phyloP scores from a whole-genome alignment of 2,113 vertebrate genomes.

The Channa maculata region DNA sequence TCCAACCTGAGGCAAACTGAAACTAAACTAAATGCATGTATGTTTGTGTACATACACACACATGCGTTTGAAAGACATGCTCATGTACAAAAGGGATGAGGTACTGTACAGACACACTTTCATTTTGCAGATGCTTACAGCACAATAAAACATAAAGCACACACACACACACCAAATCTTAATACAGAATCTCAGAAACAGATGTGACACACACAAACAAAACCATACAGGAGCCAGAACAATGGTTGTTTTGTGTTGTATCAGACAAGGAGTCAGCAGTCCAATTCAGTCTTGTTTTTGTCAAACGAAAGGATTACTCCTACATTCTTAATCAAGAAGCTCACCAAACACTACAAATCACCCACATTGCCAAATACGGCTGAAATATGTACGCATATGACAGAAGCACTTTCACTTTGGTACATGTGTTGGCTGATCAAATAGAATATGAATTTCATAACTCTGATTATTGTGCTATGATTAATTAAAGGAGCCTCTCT shows the following conservation, averaged over 20 bases:
- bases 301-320: conserved; percentile 70
- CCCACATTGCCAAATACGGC: conserved; percentile 51
- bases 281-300: conserved; percentile 58
- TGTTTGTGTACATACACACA: conserved; percentile 32
- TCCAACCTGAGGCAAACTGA: conserved; percentile 58
- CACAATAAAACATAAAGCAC: conserved; percentile 36
- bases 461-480: conserved; percentile 62
- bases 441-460: conserved; percentile 60
- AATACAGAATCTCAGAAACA: conserved; percentile 23
- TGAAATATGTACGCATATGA: conserved; percentile 47
- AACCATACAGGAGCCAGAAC: conserved; percentile 50
- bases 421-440: conserved; percentile 65
- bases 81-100: conserved; percentile 32
- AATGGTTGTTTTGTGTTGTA: conserved; percentile 56
- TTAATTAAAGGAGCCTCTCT: conserved; percentile 65
- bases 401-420: conserved; percentile 50
- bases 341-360: conserved; percentile 68
- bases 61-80: conserved; percentile 14
- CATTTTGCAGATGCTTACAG: conserved; percentile 32
- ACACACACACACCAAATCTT: conserved; percentile 4
- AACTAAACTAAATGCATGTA: conserved; percentile 30
- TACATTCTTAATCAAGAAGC: conserved; percentile 71
- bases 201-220: conserved; percentile 4
- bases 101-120: conserved; percentile 13
- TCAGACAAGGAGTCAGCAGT: conserved; percentile 58